Conservation (phyloP, 2,888 invertebrate genomes). For the Oconnorella tubifera region DNA sequence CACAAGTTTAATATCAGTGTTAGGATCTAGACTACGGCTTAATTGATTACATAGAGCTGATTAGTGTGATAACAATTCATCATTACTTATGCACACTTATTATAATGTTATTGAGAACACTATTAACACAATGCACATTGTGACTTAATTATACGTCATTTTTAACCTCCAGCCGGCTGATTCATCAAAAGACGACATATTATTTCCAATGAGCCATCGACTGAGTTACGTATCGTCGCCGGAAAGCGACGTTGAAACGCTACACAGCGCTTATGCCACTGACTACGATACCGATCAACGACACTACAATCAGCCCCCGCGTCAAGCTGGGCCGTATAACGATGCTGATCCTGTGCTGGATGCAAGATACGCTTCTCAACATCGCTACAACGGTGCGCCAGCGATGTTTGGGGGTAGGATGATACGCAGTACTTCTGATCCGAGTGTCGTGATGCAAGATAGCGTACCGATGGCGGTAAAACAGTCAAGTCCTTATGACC, state of each 20-base stretch:
- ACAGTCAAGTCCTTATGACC: no score
- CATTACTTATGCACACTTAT: no score
- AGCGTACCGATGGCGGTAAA: conserved; percentile 62
- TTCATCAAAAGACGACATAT: conserved; percentile 94
- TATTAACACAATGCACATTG: no score
- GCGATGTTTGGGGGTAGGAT: conserved; percentile 45
- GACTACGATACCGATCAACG: not conserved
- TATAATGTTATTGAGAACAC: no score
- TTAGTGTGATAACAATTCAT: no score
- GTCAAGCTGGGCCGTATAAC: not conserved
- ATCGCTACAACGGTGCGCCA: conserved; percentile 33
- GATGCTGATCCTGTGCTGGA: not conserved
- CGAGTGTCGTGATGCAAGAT: conserved; percentile 88
- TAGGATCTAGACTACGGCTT: no score
- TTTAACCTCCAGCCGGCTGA: conserved; percentile 69
- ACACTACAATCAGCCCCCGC: not conserved
- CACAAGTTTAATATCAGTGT: no score
- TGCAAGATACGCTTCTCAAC: not conserved
- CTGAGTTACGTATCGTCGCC: conserved; percentile 89
- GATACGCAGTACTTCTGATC: conserved; percentile 84
- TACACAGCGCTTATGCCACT: not conserved
- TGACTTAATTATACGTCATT: no score
- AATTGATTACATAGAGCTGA: no score
- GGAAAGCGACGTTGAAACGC: conserved; percentile 80
- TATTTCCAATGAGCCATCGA: conserved; percentile 89